phyloP scores from a whole-genome alignment of 2,113 vertebrate genomes.

The Spheniscus mendiculus region DNA sequence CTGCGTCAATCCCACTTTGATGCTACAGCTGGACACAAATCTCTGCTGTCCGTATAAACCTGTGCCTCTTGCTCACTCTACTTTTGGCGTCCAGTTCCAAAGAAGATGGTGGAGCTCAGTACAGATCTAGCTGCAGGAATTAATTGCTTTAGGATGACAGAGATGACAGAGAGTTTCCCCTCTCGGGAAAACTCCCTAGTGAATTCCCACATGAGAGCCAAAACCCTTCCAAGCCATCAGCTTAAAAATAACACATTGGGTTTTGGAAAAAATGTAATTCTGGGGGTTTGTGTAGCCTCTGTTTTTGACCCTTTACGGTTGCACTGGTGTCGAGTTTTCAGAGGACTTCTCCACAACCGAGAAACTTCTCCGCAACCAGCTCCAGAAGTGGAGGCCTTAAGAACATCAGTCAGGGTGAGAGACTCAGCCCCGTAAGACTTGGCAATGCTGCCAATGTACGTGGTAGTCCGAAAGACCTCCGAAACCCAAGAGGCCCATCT shows the following conservation, averaged over 20 bases:
- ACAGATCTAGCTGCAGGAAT: not conserved
- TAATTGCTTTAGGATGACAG: slow-evolving; percentile 26
- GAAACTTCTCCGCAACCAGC: not conserved
- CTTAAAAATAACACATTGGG: slow-evolving; percentile 42
- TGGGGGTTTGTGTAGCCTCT: not conserved
- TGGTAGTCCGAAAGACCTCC: not conserved
- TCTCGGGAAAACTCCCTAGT: not conserved
- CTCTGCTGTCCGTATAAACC: not conserved
- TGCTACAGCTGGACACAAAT: not conserved
- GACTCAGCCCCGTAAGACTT: not conserved
- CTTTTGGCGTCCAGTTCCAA: not conserved
- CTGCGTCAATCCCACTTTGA: not conserved
- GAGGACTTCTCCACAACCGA: not conserved
- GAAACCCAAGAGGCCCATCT: not conserved
- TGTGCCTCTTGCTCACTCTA: not conserved
- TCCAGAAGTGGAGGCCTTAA: not conserved
- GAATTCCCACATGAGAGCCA: slow-evolving; percentile 27
- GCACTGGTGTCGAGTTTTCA: not conserved
- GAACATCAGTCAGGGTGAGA: not conserved
- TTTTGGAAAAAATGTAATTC: slow-evolving; percentile 51
- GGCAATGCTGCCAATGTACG: not conserved
- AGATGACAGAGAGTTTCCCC: not conserved
- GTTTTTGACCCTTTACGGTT: slow-evolving; percentile 6
- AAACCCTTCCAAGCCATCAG: slow-evolving; percentile 35
- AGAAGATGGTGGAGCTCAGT: not conserved